These are phyloP conservation scores for Anhinga anhinga DNA, from an alignment of 2,113 vertebrate species.

Conservation along the genomic window DNA sequence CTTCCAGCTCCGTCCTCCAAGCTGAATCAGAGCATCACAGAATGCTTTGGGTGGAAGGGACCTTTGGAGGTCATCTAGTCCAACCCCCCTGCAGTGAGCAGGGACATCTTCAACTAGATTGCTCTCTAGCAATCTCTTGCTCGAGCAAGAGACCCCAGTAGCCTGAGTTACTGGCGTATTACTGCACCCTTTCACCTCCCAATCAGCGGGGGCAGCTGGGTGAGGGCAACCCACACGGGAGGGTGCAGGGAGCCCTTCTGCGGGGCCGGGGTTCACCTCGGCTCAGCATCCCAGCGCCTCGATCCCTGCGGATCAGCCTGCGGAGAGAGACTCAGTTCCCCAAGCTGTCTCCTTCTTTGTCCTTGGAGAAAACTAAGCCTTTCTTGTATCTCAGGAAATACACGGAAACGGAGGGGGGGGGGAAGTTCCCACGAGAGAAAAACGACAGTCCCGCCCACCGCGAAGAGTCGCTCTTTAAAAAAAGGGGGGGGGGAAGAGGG, in stretches of 20 bases:
- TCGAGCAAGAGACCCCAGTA: neutral
- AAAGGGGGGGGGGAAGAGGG: neutral
- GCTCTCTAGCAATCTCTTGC: too few relatives aligned
- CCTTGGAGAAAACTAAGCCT: neutral
- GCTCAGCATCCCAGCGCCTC: neutral
- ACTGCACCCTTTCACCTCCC: neutral
- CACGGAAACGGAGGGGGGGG: fast-evolving
- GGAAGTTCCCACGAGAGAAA: neutral
- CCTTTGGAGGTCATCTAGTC: too few relatives aligned
- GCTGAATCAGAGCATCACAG: neutral
- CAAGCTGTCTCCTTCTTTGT: neutral
- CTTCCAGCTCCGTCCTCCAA: neutral
- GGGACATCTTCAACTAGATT: too few relatives aligned
- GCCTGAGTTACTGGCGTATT: neutral
- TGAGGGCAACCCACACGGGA: fast-evolving
- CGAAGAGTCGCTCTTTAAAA: neutral
- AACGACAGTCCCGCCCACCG: neutral
- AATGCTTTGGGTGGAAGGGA: too few relatives aligned
- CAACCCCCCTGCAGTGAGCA: too few relatives aligned
- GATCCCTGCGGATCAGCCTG: neutral
- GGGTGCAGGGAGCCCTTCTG: neutral
- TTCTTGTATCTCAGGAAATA: neutral
- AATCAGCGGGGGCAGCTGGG: neutral
- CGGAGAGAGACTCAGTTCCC: neutral
- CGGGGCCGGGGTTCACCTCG: too few relatives aligned